Conservation (phyloP, 2,888 invertebrate genomes). For the Hedychridium roseum region DNA sequence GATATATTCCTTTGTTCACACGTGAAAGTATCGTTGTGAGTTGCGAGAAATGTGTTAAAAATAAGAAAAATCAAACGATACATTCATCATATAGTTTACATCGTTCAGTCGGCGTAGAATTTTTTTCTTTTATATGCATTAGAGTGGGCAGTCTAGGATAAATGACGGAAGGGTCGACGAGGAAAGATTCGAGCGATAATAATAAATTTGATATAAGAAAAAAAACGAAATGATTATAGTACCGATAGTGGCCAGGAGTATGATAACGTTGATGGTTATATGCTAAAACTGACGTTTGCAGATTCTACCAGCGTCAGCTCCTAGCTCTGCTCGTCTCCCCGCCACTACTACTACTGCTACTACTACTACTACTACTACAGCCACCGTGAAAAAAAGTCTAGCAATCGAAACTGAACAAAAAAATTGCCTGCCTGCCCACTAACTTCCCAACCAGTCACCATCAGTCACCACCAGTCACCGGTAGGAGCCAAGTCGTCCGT, state of each 20-base stretch:
- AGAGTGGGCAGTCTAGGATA: constrained; percentile 54
- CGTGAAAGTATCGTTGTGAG: too few species aligned
- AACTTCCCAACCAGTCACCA: constrained; percentile 64
- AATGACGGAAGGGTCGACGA: constrained; percentile 8
- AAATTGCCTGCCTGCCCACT: constrained; percentile 62
- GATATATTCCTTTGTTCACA: too few species aligned
- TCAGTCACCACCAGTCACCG: constrained; percentile 62
- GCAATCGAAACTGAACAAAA: constrained; percentile 56
- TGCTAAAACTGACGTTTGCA: constrained; percentile 64
- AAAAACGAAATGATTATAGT: constrained; percentile 17
- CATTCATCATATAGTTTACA: constrained; percentile 34
- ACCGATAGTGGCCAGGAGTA: constrained; percentile 52
- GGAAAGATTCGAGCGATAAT: neutral
- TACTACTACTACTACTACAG: constrained; percentile 57
- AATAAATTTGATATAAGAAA: constrained; percentile 7
- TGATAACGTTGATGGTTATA: constrained; percentile 53
- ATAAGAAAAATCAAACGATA: constrained; percentile 23
- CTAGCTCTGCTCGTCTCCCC: constrained; percentile 63
- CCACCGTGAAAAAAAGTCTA: constrained; percentile 62
- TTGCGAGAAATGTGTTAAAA: constrained; percentile 25
- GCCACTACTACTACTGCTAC: constrained; percentile 57
- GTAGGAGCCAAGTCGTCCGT: constrained; percentile 54
- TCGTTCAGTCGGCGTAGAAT: constrained; percentile 31
- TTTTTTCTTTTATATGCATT: constrained; percentile 35
- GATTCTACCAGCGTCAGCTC: constrained; percentile 63